These are phyloP conservation scores for Malurus melanocephalus DNA, from an alignment of 2,113 vertebrate species.

Conservation along the genomic window DNA sequence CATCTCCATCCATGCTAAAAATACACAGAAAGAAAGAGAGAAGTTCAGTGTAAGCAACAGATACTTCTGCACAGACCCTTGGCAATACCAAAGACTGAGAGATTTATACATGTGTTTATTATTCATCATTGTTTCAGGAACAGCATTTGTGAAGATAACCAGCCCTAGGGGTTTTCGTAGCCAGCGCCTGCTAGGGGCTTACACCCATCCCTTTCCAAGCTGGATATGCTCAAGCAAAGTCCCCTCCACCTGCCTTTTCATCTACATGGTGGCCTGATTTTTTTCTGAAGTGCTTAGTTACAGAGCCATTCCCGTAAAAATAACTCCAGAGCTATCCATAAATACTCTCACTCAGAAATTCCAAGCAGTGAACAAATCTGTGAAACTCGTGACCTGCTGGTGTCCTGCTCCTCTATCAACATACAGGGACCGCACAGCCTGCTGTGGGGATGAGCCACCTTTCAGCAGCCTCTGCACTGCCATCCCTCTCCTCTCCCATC, in stretches of 20 bases:
- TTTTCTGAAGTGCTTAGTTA: slow-evolving; percentile 43
- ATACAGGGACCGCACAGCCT: not conserved
- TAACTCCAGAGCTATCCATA: slow-evolving; percentile 46
- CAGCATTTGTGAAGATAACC: not conserved
- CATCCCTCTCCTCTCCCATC: not conserved
- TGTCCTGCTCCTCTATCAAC: not conserved
- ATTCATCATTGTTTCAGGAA: slow-evolving; percentile 37
- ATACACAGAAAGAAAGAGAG: slow-evolving; percentile 29
- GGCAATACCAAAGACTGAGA: slow-evolving; percentile 28
- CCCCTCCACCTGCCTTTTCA: slow-evolving; percentile 48
- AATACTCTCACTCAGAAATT: slow-evolving; percentile 42
- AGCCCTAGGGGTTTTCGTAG: not conserved
- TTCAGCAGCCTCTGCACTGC: not conserved
- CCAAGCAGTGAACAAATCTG: slow-evolving; percentile 28
- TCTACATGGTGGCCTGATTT: slow-evolving; percentile 20
- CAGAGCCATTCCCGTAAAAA: slow-evolving; percentile 28
- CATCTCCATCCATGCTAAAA: slow-evolving; percentile 63
- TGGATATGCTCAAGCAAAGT: not conserved
- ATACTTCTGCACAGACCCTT: slow-evolving; percentile 61
- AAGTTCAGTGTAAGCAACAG: slow-evolving; percentile 60
- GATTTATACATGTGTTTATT: slow-evolving; percentile 35
- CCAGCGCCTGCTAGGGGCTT: not conserved
- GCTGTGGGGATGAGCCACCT: not conserved
- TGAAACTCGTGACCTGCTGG: slow-evolving; percentile 41
- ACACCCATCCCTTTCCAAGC: not conserved